Base-by-base conservation (phyloP, 2,888 invertebrate genomes). In the Tortrix viridana region DNA sequence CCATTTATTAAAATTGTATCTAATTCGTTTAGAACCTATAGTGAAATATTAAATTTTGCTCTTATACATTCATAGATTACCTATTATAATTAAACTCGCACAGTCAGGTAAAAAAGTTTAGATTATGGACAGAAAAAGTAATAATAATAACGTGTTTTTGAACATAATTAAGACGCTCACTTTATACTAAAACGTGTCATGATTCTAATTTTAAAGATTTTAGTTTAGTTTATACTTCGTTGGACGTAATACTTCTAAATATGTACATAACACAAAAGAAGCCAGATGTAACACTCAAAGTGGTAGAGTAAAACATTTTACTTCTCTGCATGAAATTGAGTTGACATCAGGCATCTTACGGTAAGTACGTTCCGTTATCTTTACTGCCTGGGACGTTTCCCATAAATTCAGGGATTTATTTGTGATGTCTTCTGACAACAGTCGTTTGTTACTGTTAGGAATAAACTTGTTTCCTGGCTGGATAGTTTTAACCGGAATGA, bases 381-480 rank as follows among this genome's bases (percentile, higher is more conserved):
- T 57, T 57, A 62, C 46, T 46, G 46, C 18, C 12, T 14, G 52
- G 38, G 19, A 50, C 23, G 50, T 61, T 48, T 26, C 22, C 32
- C 50, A 62, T 62, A 62, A 62, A 62, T 62, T 62, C 26, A 38
- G 46, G 56, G 62, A 57, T 62, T 62, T 62, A 41, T 62, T 52
- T 57, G 38, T 62, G 62, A 62, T 52, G 46, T 46, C 32, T 16
- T 18, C n/a, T 57, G 56, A 47, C 62, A 62, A 47, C 16, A 14
- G 18, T 50, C 55, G 37, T 62, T 57, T 62, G 50, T 56, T 58
- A 26, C 41, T 19, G 43, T 47, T 23, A 44, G 26, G 12, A 22
- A 44, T 50, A 56, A 37, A 37, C 23, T 55, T 14, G 32, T 47
- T 47, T 46, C 50, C 55, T 38, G 19, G 19, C 9, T 52, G 32